Percentiles rank a stretch among this genome's conserved stretches.
Evolutionary conservation across 2,888 invertebrate genomes (phyloP).

Genomic region (Tetranychus truncatus): DNA sequence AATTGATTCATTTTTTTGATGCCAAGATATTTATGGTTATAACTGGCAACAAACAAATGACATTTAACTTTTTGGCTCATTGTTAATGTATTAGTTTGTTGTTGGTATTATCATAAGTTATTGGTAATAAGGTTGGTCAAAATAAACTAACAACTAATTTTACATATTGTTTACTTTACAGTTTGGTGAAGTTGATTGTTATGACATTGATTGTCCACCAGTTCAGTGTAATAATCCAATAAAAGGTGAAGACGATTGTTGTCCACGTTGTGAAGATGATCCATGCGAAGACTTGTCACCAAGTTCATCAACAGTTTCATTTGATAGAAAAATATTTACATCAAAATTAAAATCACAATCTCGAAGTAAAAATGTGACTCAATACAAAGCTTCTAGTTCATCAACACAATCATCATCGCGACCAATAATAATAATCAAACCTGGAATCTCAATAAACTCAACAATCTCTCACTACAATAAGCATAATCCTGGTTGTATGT

Average conservation of each 20-base stretch:
- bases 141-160: background rate
- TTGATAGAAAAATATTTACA: background rate
- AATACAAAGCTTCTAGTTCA: too few species aligned
- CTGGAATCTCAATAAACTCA: background rate
- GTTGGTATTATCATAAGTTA: too few species aligned
- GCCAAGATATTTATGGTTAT: too few species aligned
- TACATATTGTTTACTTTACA: slow-evolving; percentile 29
- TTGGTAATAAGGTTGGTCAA: background rate
- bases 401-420: slow-evolving; percentile 28
- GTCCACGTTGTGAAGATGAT: slow-evolving; percentile 51
- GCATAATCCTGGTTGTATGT: slow-evolving; percentile 39
- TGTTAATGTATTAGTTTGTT: too few species aligned
- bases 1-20: background rate
- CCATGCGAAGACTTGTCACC: slow-evolving; percentile 27
- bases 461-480: background rate
- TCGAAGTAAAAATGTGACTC: too few species aligned
- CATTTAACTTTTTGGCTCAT: too few species aligned
- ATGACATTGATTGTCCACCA: slow-evolving; percentile 64
- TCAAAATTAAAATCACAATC: background rate
- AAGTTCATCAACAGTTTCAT: background rate
- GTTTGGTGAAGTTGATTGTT: slow-evolving; percentile 72
- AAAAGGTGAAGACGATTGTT: slow-evolving; percentile 48
- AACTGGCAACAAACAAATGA: too few species aligned
- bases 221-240: slow-evolving; percentile 46
- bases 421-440: slow-evolving; percentile 26